A percentile compares a stretch with the other conserved stretches of the same genome.
phyloP scores from a whole-genome alignment of 2,797 vertebrate genomes.

The Bucorvus abyssinicus region DNA sequence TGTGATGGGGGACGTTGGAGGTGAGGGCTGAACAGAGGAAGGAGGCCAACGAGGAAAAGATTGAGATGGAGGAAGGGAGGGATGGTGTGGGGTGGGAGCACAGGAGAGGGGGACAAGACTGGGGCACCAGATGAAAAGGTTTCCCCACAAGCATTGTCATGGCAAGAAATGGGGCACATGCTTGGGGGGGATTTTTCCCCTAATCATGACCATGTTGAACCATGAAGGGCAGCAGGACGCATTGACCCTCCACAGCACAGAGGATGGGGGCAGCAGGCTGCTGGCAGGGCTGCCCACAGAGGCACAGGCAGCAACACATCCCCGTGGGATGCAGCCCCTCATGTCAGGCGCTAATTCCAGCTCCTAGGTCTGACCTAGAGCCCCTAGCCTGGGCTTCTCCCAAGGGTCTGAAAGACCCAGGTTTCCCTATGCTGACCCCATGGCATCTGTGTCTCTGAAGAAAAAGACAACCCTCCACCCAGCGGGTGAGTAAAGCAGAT shows the following conservation, averaged over 20 bases:
- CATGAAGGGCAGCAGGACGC: neutral
- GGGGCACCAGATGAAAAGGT: neutral
- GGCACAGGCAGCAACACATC: neutral
- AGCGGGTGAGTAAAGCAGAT: neutral
- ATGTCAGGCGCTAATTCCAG: neutral
- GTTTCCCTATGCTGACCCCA: neutral
- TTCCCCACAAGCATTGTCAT: neutral
- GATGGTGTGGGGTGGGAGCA: neutral
- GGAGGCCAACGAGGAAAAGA: neutral
- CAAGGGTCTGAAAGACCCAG: neutral
- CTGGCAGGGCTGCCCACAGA: neutral
- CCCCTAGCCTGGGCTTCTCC: neutral
- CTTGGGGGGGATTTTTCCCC: neutral
- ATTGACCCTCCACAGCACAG: fast-evolving
- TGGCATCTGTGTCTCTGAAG: neutral
- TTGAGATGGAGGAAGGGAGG: neutral
- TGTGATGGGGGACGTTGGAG: neutral
- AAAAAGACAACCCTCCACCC: neutral
- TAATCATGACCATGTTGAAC: neutral
- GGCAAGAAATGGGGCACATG: neutral
- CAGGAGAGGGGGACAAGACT: neutral
- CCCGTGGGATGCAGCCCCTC: neutral
- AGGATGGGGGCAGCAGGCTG: neutral
- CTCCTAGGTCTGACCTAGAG: neutral
- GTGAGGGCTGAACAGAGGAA: neutral